These are phyloP conservation scores for Phoenoteleia sp. DNA, from an alignment of 2,888 invertebrate genomes.

Conservation along the genomic window DNA sequence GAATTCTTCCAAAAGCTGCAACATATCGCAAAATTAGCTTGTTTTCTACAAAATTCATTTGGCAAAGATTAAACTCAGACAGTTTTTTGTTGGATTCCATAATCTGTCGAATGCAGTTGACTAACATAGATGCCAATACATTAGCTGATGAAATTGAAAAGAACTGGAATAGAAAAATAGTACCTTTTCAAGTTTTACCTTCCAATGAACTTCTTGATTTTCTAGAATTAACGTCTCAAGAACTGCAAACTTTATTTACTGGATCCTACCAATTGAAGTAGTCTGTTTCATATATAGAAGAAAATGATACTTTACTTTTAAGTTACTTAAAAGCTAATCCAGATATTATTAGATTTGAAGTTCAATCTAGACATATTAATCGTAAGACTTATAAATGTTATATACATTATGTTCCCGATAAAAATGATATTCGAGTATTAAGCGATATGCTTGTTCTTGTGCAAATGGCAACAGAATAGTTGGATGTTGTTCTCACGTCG, in stretches of 20 bases:
- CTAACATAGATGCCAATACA: slow-evolving; percentile 5
- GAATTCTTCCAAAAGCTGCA: slow-evolving; percentile 41
- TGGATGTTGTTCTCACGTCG: neutral
- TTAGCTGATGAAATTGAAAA: slow-evolving; percentile 46
- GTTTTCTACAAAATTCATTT: slow-evolving; percentile 1
- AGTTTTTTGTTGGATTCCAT: neutral
- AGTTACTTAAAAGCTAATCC: neutral
- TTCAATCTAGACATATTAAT: slow-evolving; percentile 37
- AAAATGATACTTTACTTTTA: neutral
- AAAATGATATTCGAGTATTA: too few species aligned
- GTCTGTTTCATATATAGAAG: slow-evolving; percentile 44
- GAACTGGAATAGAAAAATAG: slow-evolving; percentile 8
- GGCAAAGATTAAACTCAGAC: slow-evolving; percentile 2
- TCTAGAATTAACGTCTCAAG: slow-evolving; percentile 26
- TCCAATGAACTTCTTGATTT: slow-evolving; percentile 19
- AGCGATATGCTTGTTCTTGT: slow-evolving; percentile 27
- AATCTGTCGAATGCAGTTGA: neutral
- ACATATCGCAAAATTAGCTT: slow-evolving; percentile 9
- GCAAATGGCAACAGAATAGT: neutral
- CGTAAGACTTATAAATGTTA: slow-evolving; percentile 22
- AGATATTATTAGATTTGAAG: slow-evolving; percentile 16
- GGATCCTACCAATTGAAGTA: slow-evolving; percentile 46
- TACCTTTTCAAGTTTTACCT: slow-evolving; percentile 14
- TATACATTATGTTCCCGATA: too few species aligned
- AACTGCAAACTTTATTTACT: slow-evolving; percentile 47